Conservation (phyloP, 1,140 invertebrate genomes). For the Bombus consobrinus region DNA sequence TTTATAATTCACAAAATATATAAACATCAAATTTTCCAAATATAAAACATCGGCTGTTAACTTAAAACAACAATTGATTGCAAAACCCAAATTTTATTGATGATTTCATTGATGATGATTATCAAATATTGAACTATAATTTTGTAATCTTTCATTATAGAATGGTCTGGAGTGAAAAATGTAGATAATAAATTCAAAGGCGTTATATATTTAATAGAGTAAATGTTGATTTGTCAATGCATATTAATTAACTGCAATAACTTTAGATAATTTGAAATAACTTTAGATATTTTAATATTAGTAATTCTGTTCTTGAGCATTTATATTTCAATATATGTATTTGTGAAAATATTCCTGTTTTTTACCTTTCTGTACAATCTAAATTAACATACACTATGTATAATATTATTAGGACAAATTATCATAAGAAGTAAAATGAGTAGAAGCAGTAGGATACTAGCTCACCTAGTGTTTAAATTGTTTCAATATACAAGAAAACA, state of each 20-base stretch:
- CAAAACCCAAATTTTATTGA: neutral
- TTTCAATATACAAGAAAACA: slow-evolving; percentile 42
- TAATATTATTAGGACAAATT: slow-evolving; percentile 25
- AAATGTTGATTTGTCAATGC: neutral
- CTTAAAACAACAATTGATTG: slow-evolving; percentile 1
- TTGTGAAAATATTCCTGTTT: neutral
- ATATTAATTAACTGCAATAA: neutral
- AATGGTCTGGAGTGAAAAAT: neutral
- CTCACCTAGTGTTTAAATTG: slow-evolving; percentile 49
- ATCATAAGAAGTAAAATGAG: slow-evolving; percentile 22
- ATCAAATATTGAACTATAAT: neutral
- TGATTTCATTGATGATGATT: too few relatives aligned
- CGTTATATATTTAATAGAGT: neutral
- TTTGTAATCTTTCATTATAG: neutral
- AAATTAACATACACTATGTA: slow-evolving; percentile 17
- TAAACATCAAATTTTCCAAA: neutral
- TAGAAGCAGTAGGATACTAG: slow-evolving; percentile 32
- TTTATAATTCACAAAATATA: slow-evolving; percentile 14
- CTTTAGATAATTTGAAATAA: neutral
- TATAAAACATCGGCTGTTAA: neutral
- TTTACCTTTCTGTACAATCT: slow-evolving; percentile 9
- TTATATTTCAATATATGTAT: neutral
- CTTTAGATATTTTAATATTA: neutral
- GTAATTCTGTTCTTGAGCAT: neutral
- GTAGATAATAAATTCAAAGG: neutral